These are phyloP conservation scores for Pygoscelis adeliae DNA, from an alignment of 2,113 vertebrate species.

Conservation along the genomic window DNA sequence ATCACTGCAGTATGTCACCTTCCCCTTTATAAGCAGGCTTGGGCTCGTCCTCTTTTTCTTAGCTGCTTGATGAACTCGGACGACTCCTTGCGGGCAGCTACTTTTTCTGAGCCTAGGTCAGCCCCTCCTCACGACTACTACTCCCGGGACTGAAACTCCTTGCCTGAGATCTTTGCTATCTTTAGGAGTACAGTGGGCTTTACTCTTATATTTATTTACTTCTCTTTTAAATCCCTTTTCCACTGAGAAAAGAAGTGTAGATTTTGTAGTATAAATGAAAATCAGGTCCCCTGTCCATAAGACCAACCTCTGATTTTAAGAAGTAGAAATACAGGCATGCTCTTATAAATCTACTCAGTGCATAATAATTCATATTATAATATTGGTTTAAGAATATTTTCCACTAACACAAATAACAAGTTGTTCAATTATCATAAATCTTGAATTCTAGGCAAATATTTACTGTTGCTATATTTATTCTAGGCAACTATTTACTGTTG, in stretches of 20 bases:
- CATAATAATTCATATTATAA: background rate
- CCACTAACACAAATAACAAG: background rate
- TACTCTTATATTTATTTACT: background rate
- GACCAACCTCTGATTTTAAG: background rate
- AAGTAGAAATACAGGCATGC: background rate
- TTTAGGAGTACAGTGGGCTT: background rate
- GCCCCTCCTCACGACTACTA: background rate
- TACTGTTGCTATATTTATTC: background rate
- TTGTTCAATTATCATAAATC: background rate
- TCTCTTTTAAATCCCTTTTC: conserved; percentile 1
- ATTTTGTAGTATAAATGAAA: background rate
- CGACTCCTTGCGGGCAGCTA: background rate
- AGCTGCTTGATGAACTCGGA: background rate
- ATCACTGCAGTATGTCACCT: background rate
- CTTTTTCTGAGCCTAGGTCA: background rate
- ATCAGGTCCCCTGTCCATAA: background rate
- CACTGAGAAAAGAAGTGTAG: background rate
- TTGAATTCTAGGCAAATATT: background rate
- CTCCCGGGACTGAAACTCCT: background rate
- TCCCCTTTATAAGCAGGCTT: background rate
- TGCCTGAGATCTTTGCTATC: background rate
- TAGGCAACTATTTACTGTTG: background rate
- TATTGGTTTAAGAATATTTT: background rate
- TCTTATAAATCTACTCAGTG: background rate
- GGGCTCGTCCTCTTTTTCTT: background rate